A percentile compares a stretch with the other conserved stretches of the same genome.
Conservation (phyloP, 30 jellyfish, hydroid and myxozoan species). For the Hydractinia symbiolongicarpus region DNA sequence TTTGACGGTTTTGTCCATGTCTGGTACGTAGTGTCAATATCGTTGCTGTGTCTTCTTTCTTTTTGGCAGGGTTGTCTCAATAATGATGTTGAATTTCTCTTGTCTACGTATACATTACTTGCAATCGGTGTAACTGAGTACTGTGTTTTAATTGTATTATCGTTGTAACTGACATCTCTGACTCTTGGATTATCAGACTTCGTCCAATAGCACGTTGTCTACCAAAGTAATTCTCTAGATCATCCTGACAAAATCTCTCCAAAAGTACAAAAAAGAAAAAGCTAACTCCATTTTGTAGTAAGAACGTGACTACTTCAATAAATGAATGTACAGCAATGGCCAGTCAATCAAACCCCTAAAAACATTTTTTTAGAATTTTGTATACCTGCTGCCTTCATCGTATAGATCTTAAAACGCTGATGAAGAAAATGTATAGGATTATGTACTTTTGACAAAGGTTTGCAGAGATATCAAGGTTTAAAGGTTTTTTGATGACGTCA, state of each 20-base stretch:
- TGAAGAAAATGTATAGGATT: too few species aligned
- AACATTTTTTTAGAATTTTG: too few species aligned
- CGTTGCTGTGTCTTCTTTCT: neutral
- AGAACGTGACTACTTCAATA: constrained; percentile 32
- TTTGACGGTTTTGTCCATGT: constrained; percentile 13
- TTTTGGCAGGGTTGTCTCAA: neutral
- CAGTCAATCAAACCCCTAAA: too few species aligned
- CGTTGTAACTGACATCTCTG: neutral
- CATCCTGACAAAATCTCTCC: constrained; percentile 23
- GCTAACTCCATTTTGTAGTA: constrained; percentile 33
- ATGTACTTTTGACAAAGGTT: too few species aligned
- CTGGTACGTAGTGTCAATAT: constrained; percentile 2
- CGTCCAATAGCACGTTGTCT: constrained; percentile 4
- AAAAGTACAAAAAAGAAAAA: constrained; percentile 38
- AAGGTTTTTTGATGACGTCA: too few species aligned
- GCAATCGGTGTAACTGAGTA: neutral
- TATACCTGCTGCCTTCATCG: too few species aligned
- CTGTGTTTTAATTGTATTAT: neutral
- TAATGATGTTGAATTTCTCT: neutral
- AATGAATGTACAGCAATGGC: constrained; percentile 36
- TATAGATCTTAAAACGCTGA: too few species aligned
- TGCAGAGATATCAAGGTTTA: too few species aligned
- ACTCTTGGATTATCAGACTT: neutral
- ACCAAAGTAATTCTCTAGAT: neutral
- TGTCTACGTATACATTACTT: neutral